These are phyloP conservation scores for Macrotus californicus DNA, from an alignment of 2,113 vertebrate genomes.

Conservation along the genomic window DNA sequence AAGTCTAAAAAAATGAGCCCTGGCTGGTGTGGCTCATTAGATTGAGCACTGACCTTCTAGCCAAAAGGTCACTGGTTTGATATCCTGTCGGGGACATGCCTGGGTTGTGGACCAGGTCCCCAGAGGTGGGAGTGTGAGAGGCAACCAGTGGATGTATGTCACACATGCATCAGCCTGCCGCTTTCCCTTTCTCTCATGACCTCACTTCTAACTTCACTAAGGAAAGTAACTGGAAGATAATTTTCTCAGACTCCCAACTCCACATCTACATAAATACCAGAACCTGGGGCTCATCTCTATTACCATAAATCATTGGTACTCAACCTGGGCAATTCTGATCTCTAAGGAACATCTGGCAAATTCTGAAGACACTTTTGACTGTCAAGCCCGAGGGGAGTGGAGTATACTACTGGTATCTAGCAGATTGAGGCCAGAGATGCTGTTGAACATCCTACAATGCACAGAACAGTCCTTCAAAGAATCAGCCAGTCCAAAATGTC, in stretches of 20 bases:
- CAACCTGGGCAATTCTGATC: not conserved
- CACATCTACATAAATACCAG: not conserved
- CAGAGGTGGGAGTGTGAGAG: no score
- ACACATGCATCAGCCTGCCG: not conserved
- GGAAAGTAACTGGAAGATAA: not conserved
- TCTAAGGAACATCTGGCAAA: not conserved
- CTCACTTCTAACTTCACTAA: not conserved
- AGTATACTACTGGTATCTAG: not conserved
- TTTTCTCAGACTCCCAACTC: not conserved
- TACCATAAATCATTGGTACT: not conserved
- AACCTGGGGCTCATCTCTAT: not conserved
- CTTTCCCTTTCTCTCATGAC: not conserved
- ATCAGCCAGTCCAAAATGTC: not conserved
- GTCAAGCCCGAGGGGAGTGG: not conserved
- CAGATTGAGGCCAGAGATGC: not conserved
- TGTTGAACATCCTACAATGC: not conserved
- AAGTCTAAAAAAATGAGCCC: not conserved
- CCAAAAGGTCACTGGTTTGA: no score
- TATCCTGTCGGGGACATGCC: no score
- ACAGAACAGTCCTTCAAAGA: not conserved
- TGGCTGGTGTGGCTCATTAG: not conserved
- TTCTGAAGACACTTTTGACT: not conserved
- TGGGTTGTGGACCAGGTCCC: no score
- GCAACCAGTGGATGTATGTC: no score
- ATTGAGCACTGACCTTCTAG: no score